These are phyloP conservation scores for Odocoileus virginianus DNA, from an alignment of 2,113 vertebrate species.

Conservation along the genomic window DNA sequence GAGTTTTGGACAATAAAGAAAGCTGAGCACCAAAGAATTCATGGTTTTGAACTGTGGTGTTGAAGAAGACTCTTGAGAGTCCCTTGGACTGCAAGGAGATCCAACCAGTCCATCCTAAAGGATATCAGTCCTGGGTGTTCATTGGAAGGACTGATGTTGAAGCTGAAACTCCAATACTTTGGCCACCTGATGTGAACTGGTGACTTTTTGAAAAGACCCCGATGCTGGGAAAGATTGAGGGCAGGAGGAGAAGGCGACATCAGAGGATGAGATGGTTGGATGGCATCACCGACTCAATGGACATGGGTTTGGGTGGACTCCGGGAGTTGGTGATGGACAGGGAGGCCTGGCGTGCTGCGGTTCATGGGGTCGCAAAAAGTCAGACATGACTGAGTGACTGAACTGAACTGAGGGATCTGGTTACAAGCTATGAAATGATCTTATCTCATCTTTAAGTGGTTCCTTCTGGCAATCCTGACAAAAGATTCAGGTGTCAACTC, in stretches of 20 bases:
- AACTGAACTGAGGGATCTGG: neutral
- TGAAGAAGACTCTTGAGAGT: neutral
- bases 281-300: neutral
- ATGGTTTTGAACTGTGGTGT: neutral
- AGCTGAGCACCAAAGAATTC: neutral
- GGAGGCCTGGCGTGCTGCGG: neutral
- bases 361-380: rapidly evolving
- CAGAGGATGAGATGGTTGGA: neutral
- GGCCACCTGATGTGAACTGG: neutral
- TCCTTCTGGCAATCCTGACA: neutral
- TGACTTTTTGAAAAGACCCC: neutral
- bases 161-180: neutral
- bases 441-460: neutral
- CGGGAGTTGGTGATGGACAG: neutral
- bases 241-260: neutral
- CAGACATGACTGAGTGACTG: neutral
- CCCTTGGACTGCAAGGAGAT: neutral
- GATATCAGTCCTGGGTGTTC: neutral
- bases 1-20: neutral
- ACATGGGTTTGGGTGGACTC: neutral
- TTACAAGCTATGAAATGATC: neutral
- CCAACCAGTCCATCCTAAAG: neutral
- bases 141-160: neutral
- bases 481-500: neutral
- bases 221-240: neutral